Percentiles rank a stretch among this genome's conserved stretches.
phyloP scores from a whole-genome alignment of 2,113 vertebrate genomes.

The Podiceps cristatus region DNA sequence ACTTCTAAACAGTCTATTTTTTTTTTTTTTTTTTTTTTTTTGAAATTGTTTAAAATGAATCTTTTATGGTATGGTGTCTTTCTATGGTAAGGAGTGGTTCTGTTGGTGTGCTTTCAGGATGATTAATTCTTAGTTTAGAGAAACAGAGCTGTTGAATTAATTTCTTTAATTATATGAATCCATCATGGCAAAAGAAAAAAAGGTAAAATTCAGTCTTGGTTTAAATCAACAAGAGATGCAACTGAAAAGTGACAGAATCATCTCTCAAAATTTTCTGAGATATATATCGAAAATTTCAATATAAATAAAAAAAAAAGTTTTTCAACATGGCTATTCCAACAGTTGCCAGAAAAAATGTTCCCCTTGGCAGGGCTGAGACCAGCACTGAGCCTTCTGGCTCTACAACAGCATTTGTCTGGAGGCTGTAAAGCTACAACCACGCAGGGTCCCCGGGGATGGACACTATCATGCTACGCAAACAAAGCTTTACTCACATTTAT shows the following conservation, averaged over 20 bases:
- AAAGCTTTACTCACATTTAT: conserved; percentile 1
- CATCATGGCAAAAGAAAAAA: not conserved
- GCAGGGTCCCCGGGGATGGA: not conserved
- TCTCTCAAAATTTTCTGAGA: not conserved
- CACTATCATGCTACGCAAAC: not conserved
- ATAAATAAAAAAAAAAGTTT: not conserved
- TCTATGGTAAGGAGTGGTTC: not conserved
- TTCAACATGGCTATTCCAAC: not conserved
- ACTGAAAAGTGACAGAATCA: not conserved
- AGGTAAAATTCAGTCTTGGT: not conserved
- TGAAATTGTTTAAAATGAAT: not conserved
- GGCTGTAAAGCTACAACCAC: not conserved
- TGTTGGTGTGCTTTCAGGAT: not conserved
- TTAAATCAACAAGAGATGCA: not conserved
- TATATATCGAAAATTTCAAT: not conserved
- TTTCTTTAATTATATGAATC: not conserved
- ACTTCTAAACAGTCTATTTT: rapidly evolving
- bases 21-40: too few species aligned
- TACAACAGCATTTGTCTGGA: not conserved
- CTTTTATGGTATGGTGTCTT: not conserved
- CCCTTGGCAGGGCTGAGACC: not conserved
- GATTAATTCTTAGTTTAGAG: not conserved
- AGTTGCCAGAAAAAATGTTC: not conserved
- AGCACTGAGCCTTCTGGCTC: not conserved
- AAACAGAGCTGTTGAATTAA: not conserved